Evolutionary conservation across 2,797 vertebrate species (phyloP), one percentile per base, ranked within the genome.

Genomic region (Scleropages formosus): DNA sequence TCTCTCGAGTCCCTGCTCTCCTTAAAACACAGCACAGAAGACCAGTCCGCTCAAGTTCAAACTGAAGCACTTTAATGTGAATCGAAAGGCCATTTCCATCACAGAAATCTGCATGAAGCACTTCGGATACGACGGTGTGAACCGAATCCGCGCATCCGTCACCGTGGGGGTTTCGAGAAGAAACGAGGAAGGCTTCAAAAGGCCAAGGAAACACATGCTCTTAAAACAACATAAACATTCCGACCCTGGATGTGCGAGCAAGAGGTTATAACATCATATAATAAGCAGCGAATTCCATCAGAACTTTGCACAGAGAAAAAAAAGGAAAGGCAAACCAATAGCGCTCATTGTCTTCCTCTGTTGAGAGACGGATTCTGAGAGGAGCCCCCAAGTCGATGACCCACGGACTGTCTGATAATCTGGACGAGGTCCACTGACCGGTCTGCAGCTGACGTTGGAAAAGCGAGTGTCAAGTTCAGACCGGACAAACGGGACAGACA

Each of bases 151-250:
- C 24, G 58, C n/a, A 24, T 53, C 71, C 71, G 47, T 24, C 58
- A 7, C 69, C 4, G 49, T 49, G 16, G 46, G 27, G 49, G 27
- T 71, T 49, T 71, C 31, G 24, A n/a, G 31, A 72, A n/a, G 74
- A 68, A 65, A 24, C 51, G 27, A 44, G 20, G 15, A 16, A 12
- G 31, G 46, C 63, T 67, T 75, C 51, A 58, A 75, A 64, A 58
- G 73, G n/a, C 73, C 63, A 39, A 24, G 15, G 51, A 49, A 53
- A 67, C 47, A 31, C 31, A 27, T 8, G 51, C 24, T 46, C 62
- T 59, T 53, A 67, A 75, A 75, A 67, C 7, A 53, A 9, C 10
- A 65, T 24, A 27, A 15, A 31, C 26, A 56, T 67, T 51, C 56
- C 27, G 62, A 74, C 73, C 62, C 61, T 24, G 31, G 49, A 67